phyloP scores from a whole-genome alignment of 2,888 invertebrate genomes.

The Himalopsyche tibetana region DNA sequence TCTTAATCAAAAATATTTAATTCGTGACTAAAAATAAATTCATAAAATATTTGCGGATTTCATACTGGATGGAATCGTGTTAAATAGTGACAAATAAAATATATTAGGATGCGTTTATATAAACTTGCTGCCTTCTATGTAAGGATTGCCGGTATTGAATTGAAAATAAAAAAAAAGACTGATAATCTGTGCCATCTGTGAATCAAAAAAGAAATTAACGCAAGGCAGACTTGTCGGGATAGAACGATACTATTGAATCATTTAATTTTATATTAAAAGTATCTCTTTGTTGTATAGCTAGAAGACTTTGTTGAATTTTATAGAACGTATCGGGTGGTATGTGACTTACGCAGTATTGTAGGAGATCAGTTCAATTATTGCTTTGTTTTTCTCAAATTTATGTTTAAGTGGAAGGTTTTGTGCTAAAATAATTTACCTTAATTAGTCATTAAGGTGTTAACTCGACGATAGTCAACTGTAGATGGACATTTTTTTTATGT shows the following conservation, averaged over 20 bases:
- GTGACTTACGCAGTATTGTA: conserved; percentile 39
- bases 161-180: conserved; percentile 16
- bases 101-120: no score
- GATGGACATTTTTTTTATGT: conserved; percentile 15
- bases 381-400: conserved; percentile 36
- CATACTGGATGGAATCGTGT: no score
- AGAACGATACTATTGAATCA: background rate
- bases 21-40: no score
- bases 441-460: conserved; percentile 27
- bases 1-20: no score
- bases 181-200: conserved; percentile 34
- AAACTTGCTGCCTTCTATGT: no score
- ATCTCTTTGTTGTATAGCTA: conserved; percentile 28
- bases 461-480: conserved; percentile 17
- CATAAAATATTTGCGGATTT: no score
- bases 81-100: no score
- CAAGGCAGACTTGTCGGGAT: conserved; percentile 1
- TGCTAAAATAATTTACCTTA: conserved; percentile 40
- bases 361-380: conserved; percentile 28
- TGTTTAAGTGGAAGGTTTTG: conserved; percentile 36
- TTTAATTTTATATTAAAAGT: conserved; percentile 12
- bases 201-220: conserved; percentile 4
- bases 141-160: background rate
- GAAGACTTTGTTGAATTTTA: conserved; percentile 37
- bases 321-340: conserved; percentile 19